phyloP scores from a whole-genome alignment of 2,113 vertebrate genomes.

The Rhombomys opimus region DNA sequence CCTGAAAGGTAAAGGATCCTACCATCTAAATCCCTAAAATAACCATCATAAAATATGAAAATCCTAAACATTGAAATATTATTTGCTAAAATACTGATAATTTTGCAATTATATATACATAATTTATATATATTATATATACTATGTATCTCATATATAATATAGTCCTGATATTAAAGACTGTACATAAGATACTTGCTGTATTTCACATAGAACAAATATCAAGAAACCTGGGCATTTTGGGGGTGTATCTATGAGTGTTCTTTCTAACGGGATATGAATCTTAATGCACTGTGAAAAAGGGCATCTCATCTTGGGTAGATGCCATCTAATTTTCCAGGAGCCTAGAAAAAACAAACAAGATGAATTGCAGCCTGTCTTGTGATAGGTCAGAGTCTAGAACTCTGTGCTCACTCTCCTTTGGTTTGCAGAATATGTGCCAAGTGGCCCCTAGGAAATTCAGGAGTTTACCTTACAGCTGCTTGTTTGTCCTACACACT shows the following conservation, averaged over 20 bases:
- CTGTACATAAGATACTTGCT: not conserved
- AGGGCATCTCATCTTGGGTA: not conserved
- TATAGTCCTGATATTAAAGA: not conserved
- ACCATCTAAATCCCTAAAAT: not conserved
- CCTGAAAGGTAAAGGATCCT: not conserved
- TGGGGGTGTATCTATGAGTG: not conserved
- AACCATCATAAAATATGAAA: not conserved
- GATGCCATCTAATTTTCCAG: not conserved
- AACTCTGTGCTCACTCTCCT: not conserved
- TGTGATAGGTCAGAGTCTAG: not conserved
- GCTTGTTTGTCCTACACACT: not conserved
- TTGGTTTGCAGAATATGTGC: not conserved
- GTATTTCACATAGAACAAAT: not conserved
- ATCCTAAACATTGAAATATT: not conserved
- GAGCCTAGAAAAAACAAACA: not conserved
- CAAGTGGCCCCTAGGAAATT: too few relatives aligned
- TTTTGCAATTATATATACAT: not conserved
- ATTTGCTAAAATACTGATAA: not conserved
- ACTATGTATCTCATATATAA: not conserved
- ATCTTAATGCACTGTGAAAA: not conserved
- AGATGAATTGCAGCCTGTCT: not conserved
- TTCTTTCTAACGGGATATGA: not conserved
- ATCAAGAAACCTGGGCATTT: not conserved
- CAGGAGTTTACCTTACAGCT: not conserved
- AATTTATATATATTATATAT: not conserved